Evolutionary conservation across 1,140 invertebrate genomes (phyloP).

Genomic region (Drosophila novamexicana): DNA sequence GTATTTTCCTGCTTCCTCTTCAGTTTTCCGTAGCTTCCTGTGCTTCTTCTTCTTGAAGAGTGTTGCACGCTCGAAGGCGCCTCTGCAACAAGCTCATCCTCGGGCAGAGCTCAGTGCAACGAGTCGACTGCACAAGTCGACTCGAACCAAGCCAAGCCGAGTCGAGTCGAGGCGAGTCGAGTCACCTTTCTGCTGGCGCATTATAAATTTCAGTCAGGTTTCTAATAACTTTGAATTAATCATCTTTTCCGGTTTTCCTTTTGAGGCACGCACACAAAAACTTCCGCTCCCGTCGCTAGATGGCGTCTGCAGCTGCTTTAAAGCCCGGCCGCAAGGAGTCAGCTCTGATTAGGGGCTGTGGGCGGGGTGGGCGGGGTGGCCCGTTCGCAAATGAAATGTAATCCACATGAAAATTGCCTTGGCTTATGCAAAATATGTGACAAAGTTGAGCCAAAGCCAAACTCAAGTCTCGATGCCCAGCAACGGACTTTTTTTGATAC

Average conservation of each 20-base stretch:
- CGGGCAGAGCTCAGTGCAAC: background rate
- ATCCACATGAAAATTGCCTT: slow-evolving; percentile 72
- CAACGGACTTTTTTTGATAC: background rate
- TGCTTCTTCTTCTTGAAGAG: background rate
- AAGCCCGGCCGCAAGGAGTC: slow-evolving; percentile 28
- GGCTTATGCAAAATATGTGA: slow-evolving; percentile 69
- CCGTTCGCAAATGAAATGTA: slow-evolving; percentile 62
- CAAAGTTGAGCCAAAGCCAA: slow-evolving; percentile 61
- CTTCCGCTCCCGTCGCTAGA: slow-evolving; percentile 24
- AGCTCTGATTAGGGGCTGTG: background rate
- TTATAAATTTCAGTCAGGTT: slow-evolving; percentile 84
- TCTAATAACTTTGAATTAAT: slow-evolving; percentile 84
- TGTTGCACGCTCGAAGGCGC: slow-evolving; percentile 12
- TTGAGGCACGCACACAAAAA: slow-evolving; percentile 42
- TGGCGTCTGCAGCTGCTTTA: slow-evolving; percentile 25
- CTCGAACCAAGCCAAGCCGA: slow-evolving; percentile 1
- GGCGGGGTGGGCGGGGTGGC: background rate
- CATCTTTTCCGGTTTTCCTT: slow-evolving; percentile 74
- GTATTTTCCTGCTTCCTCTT: slow-evolving; percentile 3
- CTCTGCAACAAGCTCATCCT: slow-evolving; percentile 1
- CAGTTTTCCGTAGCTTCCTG: background rate
- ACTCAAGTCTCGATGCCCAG: slow-evolving; percentile 25
- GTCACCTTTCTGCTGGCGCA: slow-evolving; percentile 43
- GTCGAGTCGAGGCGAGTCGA: slow-evolving; percentile 3
- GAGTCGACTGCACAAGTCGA: slow-evolving; percentile 1